Conservation (phyloP, 2,888 invertebrate genomes). For the Chrysotoxum bicinctum region DNA sequence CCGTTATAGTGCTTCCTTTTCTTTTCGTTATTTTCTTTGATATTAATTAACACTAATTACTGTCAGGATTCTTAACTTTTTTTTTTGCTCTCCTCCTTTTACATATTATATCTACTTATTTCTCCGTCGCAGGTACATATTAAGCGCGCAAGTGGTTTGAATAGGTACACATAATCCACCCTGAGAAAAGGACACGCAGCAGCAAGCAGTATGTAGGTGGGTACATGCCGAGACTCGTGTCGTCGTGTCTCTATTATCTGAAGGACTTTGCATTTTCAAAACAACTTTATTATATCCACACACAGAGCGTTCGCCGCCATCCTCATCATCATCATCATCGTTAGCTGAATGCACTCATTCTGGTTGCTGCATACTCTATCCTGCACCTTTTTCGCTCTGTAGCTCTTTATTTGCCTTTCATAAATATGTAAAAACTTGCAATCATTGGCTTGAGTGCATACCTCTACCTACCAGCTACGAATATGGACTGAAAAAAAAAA, state of each 20-base stretch:
- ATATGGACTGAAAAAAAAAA: conserved; percentile 12
- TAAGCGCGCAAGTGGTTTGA: conserved; percentile 13
- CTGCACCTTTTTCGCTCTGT: neutral
- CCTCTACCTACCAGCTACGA: neutral
- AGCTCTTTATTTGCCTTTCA: conserved; percentile 57
- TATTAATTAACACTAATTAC: conserved; percentile 71
- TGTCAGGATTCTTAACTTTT: conserved; percentile 63
- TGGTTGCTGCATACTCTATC: neutral
- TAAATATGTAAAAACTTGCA: conserved; percentile 71
- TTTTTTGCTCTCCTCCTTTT: neutral
- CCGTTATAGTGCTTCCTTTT: conserved; percentile 25
- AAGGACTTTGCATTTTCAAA: conserved; percentile 54
- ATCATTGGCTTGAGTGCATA: conserved; percentile 70
- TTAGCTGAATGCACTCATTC: conserved; percentile 43
- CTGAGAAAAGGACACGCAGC: conserved; percentile 60
- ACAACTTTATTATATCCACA: conserved; percentile 41
- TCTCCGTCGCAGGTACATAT: neutral
- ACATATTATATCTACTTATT: neutral
- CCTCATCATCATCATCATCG: conserved; percentile 30
- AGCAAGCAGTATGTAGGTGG: neutral
- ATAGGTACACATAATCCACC: conserved; percentile 23
- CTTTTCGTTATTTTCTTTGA: conserved; percentile 27
- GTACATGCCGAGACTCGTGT: conserved; percentile 6
- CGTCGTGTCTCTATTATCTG: conserved; percentile 33
- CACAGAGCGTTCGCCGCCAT: neutral